Evolutionary conservation across 92 coral and sea anemone species (phyloP).

Genomic region (Galaxea fascicularis): DNA sequence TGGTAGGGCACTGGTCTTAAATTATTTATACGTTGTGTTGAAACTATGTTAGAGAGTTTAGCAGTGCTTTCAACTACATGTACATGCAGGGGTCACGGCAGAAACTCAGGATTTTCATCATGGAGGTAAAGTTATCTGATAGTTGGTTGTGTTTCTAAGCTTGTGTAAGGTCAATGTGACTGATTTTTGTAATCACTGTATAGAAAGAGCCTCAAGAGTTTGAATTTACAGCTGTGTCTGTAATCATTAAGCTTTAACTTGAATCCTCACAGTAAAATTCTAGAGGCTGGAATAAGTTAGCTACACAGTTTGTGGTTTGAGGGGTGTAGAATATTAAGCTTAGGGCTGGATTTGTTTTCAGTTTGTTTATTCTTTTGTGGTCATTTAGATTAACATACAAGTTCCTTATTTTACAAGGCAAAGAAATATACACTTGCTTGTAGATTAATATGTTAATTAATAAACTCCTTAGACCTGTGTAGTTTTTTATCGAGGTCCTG

Average conservation of each 20-base stretch:
- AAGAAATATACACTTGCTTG: not conserved
- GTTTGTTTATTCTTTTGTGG: not conserved
- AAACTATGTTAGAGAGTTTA: conserved; percentile 37
- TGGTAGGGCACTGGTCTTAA: conserved; percentile 50
- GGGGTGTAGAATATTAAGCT: not conserved
- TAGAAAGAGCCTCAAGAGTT: not conserved
- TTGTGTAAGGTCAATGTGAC: not conserved
- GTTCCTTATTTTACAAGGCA: not conserved
- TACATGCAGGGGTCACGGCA: conserved; percentile 48
- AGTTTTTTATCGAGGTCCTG: not conserved
- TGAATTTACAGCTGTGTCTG: not conserved
- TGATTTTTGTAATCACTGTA: not conserved
- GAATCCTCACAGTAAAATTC: not conserved
- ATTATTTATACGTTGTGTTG: conserved; percentile 42
- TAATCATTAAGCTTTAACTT: not conserved
- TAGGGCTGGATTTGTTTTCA: not conserved
- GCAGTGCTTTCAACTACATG: conserved; percentile 21
- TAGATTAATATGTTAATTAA: not conserved
- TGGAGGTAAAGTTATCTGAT: conserved; percentile 33
- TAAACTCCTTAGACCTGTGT: not conserved
- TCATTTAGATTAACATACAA: not conserved
- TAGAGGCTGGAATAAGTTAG: not conserved
- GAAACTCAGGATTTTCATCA: conserved; percentile 46
- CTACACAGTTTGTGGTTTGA: not conserved
- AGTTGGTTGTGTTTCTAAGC: not conserved